Conservation (phyloP, 2,888 invertebrate species). For the Lasioglossum villosulum region DNA sequence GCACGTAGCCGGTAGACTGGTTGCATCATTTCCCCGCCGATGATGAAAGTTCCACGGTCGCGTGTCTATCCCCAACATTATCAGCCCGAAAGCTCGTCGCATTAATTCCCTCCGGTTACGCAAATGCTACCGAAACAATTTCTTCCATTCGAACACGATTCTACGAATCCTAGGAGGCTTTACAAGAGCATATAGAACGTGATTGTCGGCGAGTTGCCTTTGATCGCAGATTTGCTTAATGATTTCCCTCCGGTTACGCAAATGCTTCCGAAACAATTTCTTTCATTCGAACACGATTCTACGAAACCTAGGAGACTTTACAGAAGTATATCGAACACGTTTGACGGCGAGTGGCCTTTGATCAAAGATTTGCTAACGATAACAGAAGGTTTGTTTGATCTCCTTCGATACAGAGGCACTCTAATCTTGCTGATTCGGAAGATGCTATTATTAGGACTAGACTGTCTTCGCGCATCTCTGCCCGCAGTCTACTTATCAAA, state of each 20-base stretch:
- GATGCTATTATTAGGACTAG: background rate
- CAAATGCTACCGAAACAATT: background rate
- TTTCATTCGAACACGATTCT: background rate
- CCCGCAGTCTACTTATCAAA: background rate
- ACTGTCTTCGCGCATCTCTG: background rate
- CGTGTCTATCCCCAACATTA: background rate
- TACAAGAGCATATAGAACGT: too few species aligned
- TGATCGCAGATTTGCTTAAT: background rate
- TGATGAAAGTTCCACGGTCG: slow-evolving; percentile 17
- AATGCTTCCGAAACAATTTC: background rate
- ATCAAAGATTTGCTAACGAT: background rate
- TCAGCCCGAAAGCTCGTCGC: background rate
- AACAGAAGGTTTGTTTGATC: background rate
- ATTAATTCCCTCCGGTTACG: background rate
- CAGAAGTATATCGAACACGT: too few species aligned
- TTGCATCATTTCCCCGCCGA: slow-evolving; percentile 19
- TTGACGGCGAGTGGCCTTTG: background rate
- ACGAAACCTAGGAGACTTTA: background rate
- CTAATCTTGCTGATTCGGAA: background rate
- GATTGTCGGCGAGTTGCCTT: background rate
- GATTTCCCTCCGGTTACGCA: background rate
- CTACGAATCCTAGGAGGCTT: background rate
- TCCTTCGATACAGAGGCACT: background rate
- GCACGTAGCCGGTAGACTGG: slow-evolving; percentile 44
- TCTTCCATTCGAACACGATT: background rate